Conservation (phyloP, 92 coral and sea anemone species). For the Montipora capitata region DNA sequence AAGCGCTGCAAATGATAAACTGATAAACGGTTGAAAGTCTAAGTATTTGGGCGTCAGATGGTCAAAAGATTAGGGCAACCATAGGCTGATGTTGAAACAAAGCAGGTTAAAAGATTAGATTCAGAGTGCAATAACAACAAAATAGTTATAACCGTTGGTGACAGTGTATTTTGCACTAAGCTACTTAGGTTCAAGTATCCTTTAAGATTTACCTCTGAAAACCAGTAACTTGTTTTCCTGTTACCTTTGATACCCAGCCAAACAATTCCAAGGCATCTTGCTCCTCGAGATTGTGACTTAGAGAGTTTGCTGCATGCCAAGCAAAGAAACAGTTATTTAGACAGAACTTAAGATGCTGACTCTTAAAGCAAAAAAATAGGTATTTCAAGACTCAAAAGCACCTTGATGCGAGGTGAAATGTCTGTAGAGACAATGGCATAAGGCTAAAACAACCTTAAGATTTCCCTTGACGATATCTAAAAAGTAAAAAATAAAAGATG, state of each 20-base stretch:
- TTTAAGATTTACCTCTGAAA: slow-evolving; percentile 50
- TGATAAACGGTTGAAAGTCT: too few relatives aligned
- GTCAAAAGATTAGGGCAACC: too few relatives aligned
- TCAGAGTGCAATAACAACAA: too few relatives aligned
- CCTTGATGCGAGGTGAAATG: slow-evolving; percentile 58
- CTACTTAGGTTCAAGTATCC: too few relatives aligned
- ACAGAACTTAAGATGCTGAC: background rate
- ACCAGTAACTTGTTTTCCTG: slow-evolving; percentile 31
- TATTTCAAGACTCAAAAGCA: background rate
- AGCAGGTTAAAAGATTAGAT: too few relatives aligned
- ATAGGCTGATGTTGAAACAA: too few relatives aligned
- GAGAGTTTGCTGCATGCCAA: background rate
- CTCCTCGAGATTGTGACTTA: slow-evolving; percentile 8
- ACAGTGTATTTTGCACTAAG: too few relatives aligned
- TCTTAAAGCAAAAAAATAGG: background rate
- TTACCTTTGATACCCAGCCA: slow-evolving; percentile 67
- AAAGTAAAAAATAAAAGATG: background rate
- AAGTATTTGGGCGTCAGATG: too few relatives aligned
- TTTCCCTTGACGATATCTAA: slow-evolving; percentile 86
- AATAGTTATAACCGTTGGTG: too few relatives aligned
- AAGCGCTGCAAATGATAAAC: too few relatives aligned
- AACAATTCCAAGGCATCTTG: slow-evolving; percentile 52
- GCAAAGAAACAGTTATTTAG: background rate
- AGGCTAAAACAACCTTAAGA: slow-evolving; percentile 81
- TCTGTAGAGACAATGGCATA: slow-evolving; percentile 78